Evolutionary conservation across 2,113 vertebrate genomes (phyloP).

Genomic region (Nyctereutes procyonoides): DNA sequence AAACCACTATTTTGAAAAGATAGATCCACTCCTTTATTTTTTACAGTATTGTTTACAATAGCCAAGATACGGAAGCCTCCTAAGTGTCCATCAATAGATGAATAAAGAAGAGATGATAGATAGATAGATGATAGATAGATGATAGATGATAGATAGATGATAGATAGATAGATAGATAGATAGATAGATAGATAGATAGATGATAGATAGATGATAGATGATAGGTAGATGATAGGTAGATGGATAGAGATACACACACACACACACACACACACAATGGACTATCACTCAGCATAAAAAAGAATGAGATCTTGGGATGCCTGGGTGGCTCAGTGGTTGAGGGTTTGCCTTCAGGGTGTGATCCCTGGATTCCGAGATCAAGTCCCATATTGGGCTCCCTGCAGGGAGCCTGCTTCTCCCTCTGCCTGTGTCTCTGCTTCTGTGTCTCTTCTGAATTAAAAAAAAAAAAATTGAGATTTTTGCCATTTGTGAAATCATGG

Average conservation of each 20-base stretch:
- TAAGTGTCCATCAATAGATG: background rate
- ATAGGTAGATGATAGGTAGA: background rate
- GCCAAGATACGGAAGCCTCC: background rate
- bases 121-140: too few relatives aligned
- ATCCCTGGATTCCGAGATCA: too few relatives aligned
- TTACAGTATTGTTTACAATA: background rate
- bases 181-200: background rate
- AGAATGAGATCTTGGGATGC: background rate
- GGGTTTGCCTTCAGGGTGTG: too few relatives aligned
- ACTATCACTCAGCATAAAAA: background rate
- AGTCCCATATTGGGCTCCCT: too few relatives aligned
- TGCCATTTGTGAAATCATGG: background rate
- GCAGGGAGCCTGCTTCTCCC: too few relatives aligned
- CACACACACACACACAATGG: background rate
- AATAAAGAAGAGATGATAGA: background rate
- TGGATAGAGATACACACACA: background rate
- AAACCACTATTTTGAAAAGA: background rate
- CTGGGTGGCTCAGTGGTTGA: too few relatives aligned
- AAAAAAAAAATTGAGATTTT: background rate
- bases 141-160: background rate
- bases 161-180: background rate
- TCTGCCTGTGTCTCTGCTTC: too few relatives aligned
- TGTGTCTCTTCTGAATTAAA: too few relatives aligned
- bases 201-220: too few relatives aligned
- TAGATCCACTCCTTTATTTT: background rate